A percentile compares a stretch with the other conserved stretches of the same genome.
Conservation (phyloP, 2,888 invertebrate species). For the Drosophila nr. perissopoda region DNA sequence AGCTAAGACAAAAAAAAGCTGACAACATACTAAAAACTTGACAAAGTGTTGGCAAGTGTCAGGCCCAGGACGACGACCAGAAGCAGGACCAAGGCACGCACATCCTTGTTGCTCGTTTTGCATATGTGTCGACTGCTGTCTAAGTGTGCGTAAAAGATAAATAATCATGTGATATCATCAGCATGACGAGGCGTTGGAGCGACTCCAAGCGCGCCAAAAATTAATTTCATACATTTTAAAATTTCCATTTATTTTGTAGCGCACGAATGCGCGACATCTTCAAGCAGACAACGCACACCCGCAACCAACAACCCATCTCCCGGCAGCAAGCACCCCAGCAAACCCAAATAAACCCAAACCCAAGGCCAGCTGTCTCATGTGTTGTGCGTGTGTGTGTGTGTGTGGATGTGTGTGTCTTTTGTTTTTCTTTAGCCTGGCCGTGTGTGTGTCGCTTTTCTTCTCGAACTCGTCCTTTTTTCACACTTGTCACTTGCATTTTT, state of each 20-base stretch:
- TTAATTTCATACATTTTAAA: slow-evolving; percentile 81
- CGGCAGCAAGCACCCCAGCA: slow-evolving; percentile 5
- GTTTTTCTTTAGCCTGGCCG: slow-evolving; percentile 58
- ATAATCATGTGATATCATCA: slow-evolving; percentile 77
- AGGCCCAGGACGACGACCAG: slow-evolving; percentile 43
- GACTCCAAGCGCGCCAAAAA: slow-evolving; percentile 59
- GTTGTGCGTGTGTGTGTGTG: slow-evolving; percentile 21
- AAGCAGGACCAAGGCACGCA: slow-evolving; percentile 23
- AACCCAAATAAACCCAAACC: slow-evolving; percentile 28
- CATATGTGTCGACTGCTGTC: slow-evolving; percentile 68
- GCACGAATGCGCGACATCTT: slow-evolving; percentile 76
- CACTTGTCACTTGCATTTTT: slow-evolving; percentile 79
- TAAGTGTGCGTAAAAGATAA: slow-evolving; percentile 80
- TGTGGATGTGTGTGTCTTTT: slow-evolving; percentile 52
- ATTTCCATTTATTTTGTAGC: slow-evolving; percentile 81
- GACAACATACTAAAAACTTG: slow-evolving; percentile 80
- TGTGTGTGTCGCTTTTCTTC: slow-evolving; percentile 41
- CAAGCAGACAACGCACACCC: slow-evolving; percentile 53
- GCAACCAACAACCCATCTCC: neutral
- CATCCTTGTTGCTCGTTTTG: slow-evolving; percentile 58
- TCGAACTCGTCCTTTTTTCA: slow-evolving; percentile 73
- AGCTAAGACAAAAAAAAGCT: slow-evolving; percentile 53
- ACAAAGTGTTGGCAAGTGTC: slow-evolving; percentile 80
- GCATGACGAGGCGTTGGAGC: slow-evolving; percentile 56
- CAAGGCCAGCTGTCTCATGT: slow-evolving; percentile 35